Evolutionary conservation across 1,140 invertebrate species (phyloP).

Genomic region (Globodera ellingtonae): DNA sequence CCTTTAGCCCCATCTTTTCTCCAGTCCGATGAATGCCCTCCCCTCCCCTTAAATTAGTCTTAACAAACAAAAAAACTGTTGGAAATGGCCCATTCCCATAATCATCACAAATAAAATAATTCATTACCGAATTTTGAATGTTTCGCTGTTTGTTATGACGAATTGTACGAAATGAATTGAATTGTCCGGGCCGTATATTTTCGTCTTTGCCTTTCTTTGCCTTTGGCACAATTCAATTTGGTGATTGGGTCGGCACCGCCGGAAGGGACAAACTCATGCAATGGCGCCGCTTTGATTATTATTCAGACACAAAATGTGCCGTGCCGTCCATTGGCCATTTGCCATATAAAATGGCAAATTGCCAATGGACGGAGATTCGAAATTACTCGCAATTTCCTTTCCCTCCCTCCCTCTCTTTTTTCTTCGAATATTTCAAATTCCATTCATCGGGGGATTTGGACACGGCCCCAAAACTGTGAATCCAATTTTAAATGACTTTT

Average conservation of each 20-base stretch:
- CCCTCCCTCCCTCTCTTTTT: not conserved
- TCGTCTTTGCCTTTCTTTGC: not conserved
- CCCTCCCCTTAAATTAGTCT: not conserved
- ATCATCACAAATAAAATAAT: no score
- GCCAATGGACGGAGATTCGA: not conserved
- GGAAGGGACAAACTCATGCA: not conserved
- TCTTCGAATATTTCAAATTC: not conserved
- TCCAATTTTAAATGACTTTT: no score
- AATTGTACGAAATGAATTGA: not conserved
- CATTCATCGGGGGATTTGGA: not conserved
- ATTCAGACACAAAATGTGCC: not conserved
- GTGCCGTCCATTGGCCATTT: not conserved
- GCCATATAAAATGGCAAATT: not conserved
- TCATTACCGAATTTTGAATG: no score
- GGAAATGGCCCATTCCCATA: no score
- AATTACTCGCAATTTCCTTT: not conserved
- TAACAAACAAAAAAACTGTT: not conserved
- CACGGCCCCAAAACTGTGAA: no score
- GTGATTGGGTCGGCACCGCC: not conserved
- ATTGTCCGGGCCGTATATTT: not conserved
- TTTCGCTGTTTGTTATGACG: no score
- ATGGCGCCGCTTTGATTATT: not conserved
- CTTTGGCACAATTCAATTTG: not conserved
- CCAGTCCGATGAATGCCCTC: not conserved
- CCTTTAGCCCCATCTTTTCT: not conserved